Evolutionary conservation across 92 coral and sea anemone species (phyloP), one percentile per base, ranked within the genome.

Genomic region (Meandrina meandrites): DNA sequence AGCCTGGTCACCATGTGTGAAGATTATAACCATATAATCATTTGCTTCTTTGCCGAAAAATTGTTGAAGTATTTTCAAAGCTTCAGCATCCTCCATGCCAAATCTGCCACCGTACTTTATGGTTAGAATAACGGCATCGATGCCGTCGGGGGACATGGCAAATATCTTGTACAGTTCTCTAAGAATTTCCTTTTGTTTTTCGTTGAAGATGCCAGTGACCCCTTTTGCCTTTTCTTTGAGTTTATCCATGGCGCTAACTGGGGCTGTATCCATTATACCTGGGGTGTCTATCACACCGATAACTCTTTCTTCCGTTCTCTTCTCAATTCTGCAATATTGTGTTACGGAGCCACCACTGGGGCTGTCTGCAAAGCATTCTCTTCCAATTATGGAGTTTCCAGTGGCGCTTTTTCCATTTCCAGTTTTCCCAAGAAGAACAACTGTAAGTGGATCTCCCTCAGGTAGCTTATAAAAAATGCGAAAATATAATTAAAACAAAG

Each of bases 321-420:
- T 34, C 50, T 28, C 16, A 54, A 6, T 4, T 31, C 3, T 27
- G 66, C 88, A 85, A 18, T 37, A 14, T 22, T 22, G 5, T 24
- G 88, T 85, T 17, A n/a, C 31, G 12, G 88, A 85, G 15, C 31
- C 27, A 3, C 68, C 69, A 32, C 76, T 60, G 22, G 21, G 1
- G 24, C 32, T 22, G 22, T 28, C 79, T 32, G 28, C 19, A 47
- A 78, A 60, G 22, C 8, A 21, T 8, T 14, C 3, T 42, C 32
- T 10, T 35, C 89, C 89, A 67, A 86, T 18, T 15, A 86, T 86
- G 31, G 22, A 56, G 84, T 86, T 86, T 66, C 79, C 89, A 16
- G 89, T 79, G 8, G 84, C 79, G 35, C 89, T 79, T 47, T 86
- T 86, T 31, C 89, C 89, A 30, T 86, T 78, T 24, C 89, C 89